phyloP scores from a whole-genome alignment of 2,113 vertebrate species.

The Myiagra hebetior region DNA sequence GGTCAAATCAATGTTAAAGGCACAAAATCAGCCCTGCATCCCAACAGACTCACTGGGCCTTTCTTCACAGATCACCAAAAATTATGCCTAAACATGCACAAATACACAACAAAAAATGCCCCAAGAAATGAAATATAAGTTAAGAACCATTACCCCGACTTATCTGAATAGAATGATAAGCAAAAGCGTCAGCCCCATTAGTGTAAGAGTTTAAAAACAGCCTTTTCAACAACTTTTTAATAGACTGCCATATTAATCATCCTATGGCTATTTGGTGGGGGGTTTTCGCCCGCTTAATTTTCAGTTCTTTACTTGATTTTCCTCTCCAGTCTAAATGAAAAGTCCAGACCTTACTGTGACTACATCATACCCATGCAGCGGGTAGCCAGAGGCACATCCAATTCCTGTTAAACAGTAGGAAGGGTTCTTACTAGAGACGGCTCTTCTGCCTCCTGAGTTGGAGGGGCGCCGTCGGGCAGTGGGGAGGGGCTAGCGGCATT shows the following conservation, averaged over 20 bases:
- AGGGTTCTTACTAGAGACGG: slow-evolving; percentile 93
- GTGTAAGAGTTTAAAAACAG: neutral
- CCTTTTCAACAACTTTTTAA: slow-evolving; percentile 3
- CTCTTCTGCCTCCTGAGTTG: slow-evolving; percentile 93
- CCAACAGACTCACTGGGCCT: neutral
- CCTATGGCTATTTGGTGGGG: neutral
- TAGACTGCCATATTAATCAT: neutral
- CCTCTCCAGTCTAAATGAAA: slow-evolving; percentile 62
- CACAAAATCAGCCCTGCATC: neutral
- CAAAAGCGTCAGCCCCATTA: neutral
- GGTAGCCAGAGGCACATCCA: slow-evolving; percentile 74
- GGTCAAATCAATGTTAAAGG: neutral
- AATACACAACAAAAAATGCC: neutral
- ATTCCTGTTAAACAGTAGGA: slow-evolving; percentile 77
- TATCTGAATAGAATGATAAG: neutral
- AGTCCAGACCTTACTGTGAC: slow-evolving; percentile 69
- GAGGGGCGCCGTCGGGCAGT: slow-evolving; percentile 89
- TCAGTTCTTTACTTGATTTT: neutral
- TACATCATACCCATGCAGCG: slow-evolving; percentile 74
- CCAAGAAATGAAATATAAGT: neutral
- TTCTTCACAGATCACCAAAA: neutral
- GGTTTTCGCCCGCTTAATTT: rapidly evolving
- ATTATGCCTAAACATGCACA: neutral
- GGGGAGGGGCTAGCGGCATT: slow-evolving; percentile 93
- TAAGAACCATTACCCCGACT: neutral